Evolutionary conservation across 2,888 invertebrate species (phyloP).

Genomic region (Tachina fera): DNA sequence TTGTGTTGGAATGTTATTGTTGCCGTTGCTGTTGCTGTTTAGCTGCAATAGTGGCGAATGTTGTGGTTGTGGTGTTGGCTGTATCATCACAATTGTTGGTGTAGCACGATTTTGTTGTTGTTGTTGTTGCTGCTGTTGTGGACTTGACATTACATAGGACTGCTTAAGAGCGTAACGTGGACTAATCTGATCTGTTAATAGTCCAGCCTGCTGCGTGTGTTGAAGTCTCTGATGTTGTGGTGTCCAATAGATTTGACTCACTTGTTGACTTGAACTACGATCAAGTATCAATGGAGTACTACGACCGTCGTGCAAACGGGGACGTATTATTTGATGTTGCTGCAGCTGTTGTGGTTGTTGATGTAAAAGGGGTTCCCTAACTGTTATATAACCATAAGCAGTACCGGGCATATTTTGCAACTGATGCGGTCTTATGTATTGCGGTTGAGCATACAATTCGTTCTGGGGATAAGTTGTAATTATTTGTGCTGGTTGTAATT

Average conservation of each 20-base stretch:
- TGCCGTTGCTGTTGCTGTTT: conserved; percentile 66
- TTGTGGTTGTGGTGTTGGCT: conserved; percentile 55
- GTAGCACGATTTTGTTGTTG: conserved; percentile 71
- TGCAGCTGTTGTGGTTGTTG: conserved; percentile 68
- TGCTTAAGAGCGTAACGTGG: conserved; percentile 75
- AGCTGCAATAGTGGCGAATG: conserved; percentile 68
- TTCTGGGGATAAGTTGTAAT: conserved; percentile 75
- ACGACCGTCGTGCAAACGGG: conserved; percentile 77
- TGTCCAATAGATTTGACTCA: conserved; percentile 81
- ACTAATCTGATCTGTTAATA: conserved; percentile 75
- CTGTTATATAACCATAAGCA: conserved; percentile 75
- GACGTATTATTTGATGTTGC: conserved; percentile 70
- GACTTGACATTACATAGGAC: conserved; percentile 74
- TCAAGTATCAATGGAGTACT: conserved; percentile 81
- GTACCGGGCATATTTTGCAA: conserved; percentile 73
- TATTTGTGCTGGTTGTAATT: conserved; percentile 77
- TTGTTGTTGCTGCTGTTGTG: conserved; percentile 62
- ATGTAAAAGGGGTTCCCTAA: conserved; percentile 66
- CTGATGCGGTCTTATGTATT: conserved; percentile 75
- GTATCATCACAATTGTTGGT: conserved; percentile 68
- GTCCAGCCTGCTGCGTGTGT: conserved; percentile 74
- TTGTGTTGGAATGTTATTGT: conserved; percentile 67
- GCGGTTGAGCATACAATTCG: conserved; percentile 75
- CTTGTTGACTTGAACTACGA: conserved; percentile 76
- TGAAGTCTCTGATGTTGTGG: conserved; percentile 77